Evolutionary conservation across 2,797 vertebrate genomes (phyloP).

Genomic region (Anabas testudineus): DNA sequence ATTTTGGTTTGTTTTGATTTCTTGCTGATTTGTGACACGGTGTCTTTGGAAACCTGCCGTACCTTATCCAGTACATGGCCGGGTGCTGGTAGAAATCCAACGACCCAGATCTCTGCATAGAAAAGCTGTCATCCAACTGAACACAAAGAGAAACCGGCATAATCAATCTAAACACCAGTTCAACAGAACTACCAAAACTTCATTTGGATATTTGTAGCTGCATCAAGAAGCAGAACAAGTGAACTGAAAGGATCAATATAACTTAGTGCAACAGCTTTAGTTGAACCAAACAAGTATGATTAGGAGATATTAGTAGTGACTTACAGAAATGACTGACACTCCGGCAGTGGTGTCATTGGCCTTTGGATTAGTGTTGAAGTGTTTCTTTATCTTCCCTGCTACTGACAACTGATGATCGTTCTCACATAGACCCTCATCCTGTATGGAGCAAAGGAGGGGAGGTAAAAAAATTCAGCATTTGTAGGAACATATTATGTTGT

Average conservation of each 20-base stretch:
- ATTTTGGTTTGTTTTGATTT: slow-evolving; percentile 42
- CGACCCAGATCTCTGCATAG: slow-evolving; percentile 99
- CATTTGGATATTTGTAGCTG: slow-evolving; percentile 8
- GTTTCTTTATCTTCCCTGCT: slow-evolving; percentile 99
- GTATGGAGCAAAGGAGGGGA: slow-evolving; percentile 17
- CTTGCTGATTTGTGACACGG: slow-evolving; percentile 32
- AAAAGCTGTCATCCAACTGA: slow-evolving; percentile 99
- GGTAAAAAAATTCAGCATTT: neutral
- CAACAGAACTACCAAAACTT: neutral
- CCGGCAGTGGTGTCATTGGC: slow-evolving; percentile 92
- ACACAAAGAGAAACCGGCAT: slow-evolving; percentile 89
- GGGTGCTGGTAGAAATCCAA: slow-evolving; percentile 99
- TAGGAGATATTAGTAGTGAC: slow-evolving; percentile 59
- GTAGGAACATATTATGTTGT: neutral
- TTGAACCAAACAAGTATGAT: neutral
- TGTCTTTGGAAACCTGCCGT: slow-evolving; percentile 94
- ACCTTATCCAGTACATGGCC: slow-evolving; percentile 99
- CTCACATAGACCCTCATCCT: slow-evolving; percentile 96
- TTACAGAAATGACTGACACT: slow-evolving; percentile 97
- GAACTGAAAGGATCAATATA: neutral
- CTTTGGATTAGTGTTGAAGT: slow-evolving; percentile 95
- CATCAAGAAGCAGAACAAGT: neutral
- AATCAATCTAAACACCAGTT: slow-evolving; percentile 60
- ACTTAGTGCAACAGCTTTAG: neutral
- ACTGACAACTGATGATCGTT: slow-evolving; percentile 96